Evolutionary conservation across 2,888 invertebrate genomes (phyloP).

Genomic region (Copidosoma aretas): DNA sequence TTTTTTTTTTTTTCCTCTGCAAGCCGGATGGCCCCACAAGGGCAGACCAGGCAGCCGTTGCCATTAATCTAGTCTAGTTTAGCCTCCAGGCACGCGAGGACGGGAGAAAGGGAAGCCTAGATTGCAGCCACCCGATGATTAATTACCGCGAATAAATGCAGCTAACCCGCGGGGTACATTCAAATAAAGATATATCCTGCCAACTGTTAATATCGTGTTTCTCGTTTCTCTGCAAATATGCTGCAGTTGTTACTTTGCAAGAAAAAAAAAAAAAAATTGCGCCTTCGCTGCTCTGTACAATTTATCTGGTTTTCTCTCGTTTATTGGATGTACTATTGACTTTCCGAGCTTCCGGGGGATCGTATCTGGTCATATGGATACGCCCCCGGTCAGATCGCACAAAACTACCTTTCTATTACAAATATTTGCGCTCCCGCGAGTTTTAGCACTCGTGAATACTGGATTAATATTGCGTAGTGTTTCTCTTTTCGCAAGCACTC

Average conservation of each 20-base stretch:
- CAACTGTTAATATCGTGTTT: slow-evolving; percentile 40
- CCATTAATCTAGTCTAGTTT: slow-evolving; percentile 48
- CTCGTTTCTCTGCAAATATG: background rate
- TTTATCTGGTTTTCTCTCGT: background rate
- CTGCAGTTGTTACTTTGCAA: background rate
- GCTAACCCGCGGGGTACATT: slow-evolving; percentile 44
- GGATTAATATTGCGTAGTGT: no score
- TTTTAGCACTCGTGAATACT: no score
- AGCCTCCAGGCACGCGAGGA: slow-evolving; percentile 40
- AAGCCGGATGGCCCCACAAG: slow-evolving; percentile 25
- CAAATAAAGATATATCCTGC: slow-evolving; percentile 49
- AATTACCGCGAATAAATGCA: slow-evolving; percentile 45
- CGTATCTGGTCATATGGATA: background rate
- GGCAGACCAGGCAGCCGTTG: slow-evolving; percentile 32
- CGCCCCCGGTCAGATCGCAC: no score
- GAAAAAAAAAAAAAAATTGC: background rate
- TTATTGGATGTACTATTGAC: background rate
- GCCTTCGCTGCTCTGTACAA: no score
- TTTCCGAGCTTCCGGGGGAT: no score
- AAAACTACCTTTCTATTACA: no score
- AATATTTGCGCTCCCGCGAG: no score
- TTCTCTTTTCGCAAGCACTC: no score
- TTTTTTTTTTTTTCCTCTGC: slow-evolving; percentile 33
- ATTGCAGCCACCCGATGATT: slow-evolving; percentile 45
- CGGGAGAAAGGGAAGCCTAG: slow-evolving; percentile 33